These are phyloP conservation scores for Tachuris rubrigastra DNA, from an alignment of 2,113 vertebrate genomes.

Conservation along the genomic window DNA sequence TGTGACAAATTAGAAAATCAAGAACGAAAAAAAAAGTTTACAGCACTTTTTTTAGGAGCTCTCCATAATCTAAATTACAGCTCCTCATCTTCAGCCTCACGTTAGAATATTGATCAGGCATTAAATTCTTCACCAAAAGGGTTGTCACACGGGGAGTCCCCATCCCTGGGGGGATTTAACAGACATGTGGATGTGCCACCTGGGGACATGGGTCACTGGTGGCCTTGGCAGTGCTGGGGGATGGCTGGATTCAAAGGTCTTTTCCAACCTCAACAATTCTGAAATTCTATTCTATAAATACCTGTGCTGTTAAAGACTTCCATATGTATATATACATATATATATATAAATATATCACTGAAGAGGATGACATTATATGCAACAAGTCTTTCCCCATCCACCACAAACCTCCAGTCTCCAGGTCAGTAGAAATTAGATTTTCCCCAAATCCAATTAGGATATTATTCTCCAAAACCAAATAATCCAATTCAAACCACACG, in stretches of 20 bases:
- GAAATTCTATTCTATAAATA: rapidly evolving
- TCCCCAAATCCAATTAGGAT: background rate
- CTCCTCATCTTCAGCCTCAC: background rate
- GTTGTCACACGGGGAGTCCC: background rate
- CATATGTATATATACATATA: background rate
- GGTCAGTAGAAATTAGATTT: background rate
- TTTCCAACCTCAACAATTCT: rapidly evolving
- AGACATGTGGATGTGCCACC: background rate
- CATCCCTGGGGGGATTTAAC: background rate
- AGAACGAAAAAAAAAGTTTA: background rate
- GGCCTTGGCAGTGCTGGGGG: background rate
- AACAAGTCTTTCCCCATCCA: background rate
- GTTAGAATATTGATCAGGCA: background rate
- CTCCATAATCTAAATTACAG: background rate
- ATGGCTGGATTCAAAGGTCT: background rate
- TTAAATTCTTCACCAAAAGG: background rate
- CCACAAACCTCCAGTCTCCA: background rate
- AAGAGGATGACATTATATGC: rapidly evolving
- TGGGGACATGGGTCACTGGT: background rate
- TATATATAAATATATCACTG: background rate
- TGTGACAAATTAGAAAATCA: background rate
- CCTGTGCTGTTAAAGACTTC: rapidly evolving
- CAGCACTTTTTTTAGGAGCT: background rate
- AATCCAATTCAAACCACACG: rapidly evolving
- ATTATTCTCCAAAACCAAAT: background rate